Percentiles rank a stretch among this genome's conserved stretches.
phyloP scores from a whole-genome alignment of 2,797 vertebrate genomes.

The Podargus strigoides region DNA sequence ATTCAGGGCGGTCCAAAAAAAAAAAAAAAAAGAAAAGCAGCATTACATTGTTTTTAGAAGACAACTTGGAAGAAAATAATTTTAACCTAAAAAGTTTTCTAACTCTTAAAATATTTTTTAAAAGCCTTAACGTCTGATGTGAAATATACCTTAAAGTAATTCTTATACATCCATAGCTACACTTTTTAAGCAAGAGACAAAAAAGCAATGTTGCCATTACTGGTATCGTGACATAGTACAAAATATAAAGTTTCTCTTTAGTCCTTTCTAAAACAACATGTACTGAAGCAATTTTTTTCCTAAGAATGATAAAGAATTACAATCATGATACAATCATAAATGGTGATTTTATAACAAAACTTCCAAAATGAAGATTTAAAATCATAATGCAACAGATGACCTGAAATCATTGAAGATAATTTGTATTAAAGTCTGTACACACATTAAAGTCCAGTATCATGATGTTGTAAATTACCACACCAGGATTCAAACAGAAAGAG shows the following conservation, averaged over 20 bases:
- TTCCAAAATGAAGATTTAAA: neutral
- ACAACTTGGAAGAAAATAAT: neutral
- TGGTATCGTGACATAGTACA: neutral
- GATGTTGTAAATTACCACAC: neutral
- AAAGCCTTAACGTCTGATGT: neutral
- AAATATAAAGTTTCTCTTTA: neutral
- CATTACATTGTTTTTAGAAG: neutral
- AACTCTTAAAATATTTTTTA: neutral
- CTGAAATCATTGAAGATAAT: neutral
- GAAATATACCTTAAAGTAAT: neutral
- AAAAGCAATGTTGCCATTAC: neutral
- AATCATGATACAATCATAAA: neutral
- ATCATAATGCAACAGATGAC: neutral
- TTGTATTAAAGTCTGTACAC: neutral
- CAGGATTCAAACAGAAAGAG: neutral
- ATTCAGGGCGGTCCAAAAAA: too few relatives aligned
- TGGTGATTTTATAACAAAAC: neutral
- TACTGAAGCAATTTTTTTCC: neutral
- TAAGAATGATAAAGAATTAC: neutral
- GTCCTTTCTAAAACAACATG: neutral
- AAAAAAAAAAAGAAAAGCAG: neutral
- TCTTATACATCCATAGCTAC: neutral
- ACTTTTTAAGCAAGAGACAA: neutral
- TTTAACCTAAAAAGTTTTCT: neutral
- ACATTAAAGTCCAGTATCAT: neutral